Conservation (phyloP, 2,797 vertebrate species). For the Clarias fuscus region DNA sequence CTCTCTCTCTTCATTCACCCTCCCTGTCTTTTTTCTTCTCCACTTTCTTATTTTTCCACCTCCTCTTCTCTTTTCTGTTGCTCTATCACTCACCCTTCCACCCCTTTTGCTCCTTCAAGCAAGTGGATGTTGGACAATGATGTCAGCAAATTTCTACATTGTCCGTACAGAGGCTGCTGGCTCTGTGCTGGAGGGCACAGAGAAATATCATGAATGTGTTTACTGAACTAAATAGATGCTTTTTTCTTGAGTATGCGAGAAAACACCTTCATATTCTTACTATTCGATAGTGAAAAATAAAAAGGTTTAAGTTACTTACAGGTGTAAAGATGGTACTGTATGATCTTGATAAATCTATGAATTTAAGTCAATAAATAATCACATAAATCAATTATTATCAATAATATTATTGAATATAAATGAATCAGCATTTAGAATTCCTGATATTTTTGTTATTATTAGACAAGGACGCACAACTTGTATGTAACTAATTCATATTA, state of each 20-base stretch:
- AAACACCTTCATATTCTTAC: not conserved
- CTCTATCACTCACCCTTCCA: slow-evolving; percentile 27
- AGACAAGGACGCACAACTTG: not conserved
- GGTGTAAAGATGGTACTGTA: not conserved
- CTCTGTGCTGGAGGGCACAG: slow-evolving; percentile 31
- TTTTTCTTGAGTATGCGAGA: not conserved
- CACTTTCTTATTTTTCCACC: slow-evolving; percentile 44
- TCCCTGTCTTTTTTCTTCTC: slow-evolving; percentile 5
- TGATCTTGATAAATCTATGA: not conserved
- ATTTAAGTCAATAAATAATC: not conserved
- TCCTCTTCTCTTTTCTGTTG: slow-evolving; percentile 50
- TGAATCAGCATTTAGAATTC: not conserved
- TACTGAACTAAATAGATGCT: not conserved
- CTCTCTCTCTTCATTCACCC: slow-evolving; percentile 1
- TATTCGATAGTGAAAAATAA: not conserved
- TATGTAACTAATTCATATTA: not conserved
- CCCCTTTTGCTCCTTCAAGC: slow-evolving; percentile 53
- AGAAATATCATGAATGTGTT: not conserved
- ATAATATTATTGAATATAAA: not conserved
- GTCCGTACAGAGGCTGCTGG: slow-evolving; percentile 67
- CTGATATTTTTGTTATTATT: not conserved
- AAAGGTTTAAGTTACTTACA: not conserved
- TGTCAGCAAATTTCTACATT: slow-evolving; percentile 76
- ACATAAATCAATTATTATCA: not conserved
- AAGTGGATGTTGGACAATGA: slow-evolving; percentile 76